phyloP scores from a whole-genome alignment of 2,797 vertebrate genomes.

The Dendrocincla fuliginosa region DNA sequence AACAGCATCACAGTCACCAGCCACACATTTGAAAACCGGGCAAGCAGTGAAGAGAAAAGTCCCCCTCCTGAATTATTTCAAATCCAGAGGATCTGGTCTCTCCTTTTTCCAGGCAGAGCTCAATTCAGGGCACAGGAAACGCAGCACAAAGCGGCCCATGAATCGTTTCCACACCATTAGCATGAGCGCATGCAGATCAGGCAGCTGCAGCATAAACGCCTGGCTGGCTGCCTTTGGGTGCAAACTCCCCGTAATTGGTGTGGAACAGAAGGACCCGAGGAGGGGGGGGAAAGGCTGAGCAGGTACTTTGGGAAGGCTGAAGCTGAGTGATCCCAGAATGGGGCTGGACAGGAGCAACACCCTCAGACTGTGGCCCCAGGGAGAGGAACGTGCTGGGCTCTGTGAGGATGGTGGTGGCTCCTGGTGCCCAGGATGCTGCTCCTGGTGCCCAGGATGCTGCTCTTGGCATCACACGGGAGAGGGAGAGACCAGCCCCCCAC shows the following conservation, averaged over 20 bases:
- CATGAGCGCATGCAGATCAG: neutral
- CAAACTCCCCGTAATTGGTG: neutral
- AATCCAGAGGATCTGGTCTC: neutral
- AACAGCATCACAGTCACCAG: accelerated
- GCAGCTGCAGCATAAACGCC: constrained; percentile 23
- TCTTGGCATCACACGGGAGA: accelerated
- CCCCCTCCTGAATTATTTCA: neutral
- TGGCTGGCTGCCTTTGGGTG: neutral
- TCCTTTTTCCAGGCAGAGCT: neutral
- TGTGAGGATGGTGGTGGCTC: neutral
- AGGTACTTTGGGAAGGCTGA: neutral
- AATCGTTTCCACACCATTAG: neutral
- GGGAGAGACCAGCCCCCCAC: neutral
- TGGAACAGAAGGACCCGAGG: accelerated
- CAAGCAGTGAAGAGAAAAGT: neutral
- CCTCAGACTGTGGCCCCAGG: neutral
- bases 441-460: neutral
- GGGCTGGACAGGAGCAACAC: accelerated
- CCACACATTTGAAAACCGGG: accelerated
- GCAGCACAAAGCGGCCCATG: neutral
- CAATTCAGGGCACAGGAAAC: neutral
- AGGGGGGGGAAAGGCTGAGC: neutral
- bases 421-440: neutral
- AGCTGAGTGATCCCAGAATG: neutral
- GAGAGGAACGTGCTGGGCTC: accelerated